Conservation (phyloP, 2,797 vertebrate species). For the Poecilia gillii region DNA sequence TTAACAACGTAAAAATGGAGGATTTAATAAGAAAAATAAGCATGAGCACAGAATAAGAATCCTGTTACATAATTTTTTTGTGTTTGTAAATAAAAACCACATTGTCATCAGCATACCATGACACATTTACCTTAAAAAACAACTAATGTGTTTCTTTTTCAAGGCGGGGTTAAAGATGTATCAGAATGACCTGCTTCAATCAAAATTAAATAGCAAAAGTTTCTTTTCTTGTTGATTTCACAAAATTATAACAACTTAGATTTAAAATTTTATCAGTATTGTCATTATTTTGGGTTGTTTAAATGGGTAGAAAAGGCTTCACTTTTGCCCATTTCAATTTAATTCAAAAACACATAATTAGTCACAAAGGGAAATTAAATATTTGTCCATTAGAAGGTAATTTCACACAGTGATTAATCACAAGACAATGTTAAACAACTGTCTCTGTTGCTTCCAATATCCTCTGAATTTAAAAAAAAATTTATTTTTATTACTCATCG, state of each 20-base stretch:
- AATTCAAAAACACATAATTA: neutral
- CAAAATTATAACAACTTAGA: neutral
- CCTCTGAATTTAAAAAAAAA: neutral
- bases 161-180: slow-evolving; percentile 6
- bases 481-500: neutral
- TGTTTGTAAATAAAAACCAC: neutral
- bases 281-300: neutral
- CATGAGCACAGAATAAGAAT: slow-evolving; percentile 2
- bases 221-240: neutral
- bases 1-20: neutral
- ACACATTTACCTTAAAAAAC: slow-evolving; percentile 22
- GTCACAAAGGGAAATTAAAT: neutral
- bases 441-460: neutral
- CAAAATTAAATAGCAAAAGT: neutral
- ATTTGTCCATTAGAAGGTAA: neutral
- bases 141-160: slow-evolving; percentile 11
- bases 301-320: neutral
- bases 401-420: neutral
- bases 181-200: slow-evolving; percentile 12
- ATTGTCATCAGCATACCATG: neutral
- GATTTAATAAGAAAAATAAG: neutral
- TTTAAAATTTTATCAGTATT: neutral
- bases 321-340: neutral
- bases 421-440: neutral
- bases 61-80: neutral